Evolutionary conservation across 2,888 invertebrate species (phyloP).

Genomic region (Baronia brevicornis): DNA sequence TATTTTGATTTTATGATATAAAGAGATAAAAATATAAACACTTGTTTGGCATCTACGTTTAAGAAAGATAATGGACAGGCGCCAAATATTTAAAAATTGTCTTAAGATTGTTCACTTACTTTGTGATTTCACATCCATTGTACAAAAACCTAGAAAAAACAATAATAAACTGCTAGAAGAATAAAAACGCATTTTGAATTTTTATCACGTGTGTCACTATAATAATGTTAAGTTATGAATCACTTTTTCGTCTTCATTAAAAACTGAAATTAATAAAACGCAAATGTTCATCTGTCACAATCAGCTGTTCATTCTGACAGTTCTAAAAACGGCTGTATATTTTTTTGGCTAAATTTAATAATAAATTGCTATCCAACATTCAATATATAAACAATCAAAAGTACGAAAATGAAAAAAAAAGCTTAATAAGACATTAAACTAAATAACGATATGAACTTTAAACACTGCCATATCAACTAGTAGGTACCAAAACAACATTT

Average conservation of each 20-base stretch:
- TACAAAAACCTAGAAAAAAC: slow-evolving; percentile 3
- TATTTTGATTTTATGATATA: no score
- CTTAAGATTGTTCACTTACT: slow-evolving; percentile 14
- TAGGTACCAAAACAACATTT: no score
- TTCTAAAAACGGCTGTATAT: slow-evolving; percentile 12
- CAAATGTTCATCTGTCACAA: slow-evolving; percentile 17
- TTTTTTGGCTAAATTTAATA: no score
- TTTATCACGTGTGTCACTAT: background rate
- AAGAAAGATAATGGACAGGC: background rate
- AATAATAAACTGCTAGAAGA: slow-evolving; percentile 5
- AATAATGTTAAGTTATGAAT: slow-evolving; percentile 2
- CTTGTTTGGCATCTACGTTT: no score
- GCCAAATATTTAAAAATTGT: background rate
- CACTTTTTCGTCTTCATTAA: no score
- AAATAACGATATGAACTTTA: no score
- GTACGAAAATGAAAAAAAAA: slow-evolving; percentile 5
- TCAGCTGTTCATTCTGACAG: slow-evolving; percentile 34
- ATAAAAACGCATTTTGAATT: slow-evolving; percentile 5
- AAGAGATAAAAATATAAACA: no score
- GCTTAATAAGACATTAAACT: no score
- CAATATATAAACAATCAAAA: no score
- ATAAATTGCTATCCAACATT: no score
- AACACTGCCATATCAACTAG: no score
- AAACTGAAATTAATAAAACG: no score
- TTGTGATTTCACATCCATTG: slow-evolving; percentile 9